Percentiles rank a stretch among this genome's conserved stretches.
Evolutionary conservation across 2,888 invertebrate genomes (phyloP).

Genomic region (Andricus quercusramuli): DNA sequence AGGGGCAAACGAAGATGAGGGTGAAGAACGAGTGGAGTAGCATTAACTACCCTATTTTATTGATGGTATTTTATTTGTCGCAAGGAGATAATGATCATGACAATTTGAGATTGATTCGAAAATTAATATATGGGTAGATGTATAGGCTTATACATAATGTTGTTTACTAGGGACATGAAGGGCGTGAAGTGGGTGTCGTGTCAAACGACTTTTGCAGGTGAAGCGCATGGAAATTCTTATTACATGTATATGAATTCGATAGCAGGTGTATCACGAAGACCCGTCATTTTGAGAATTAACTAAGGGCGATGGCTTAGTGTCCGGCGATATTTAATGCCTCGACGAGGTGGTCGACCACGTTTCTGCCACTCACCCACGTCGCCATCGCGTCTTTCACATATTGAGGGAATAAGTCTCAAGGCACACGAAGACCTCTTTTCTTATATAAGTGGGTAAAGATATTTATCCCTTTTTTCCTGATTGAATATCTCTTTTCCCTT

Average conservation of each 20-base stretch:
- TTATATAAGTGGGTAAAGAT: background rate
- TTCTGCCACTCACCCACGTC: constrained; percentile 57
- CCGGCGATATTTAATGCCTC: constrained; percentile 53
- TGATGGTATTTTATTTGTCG: too few relatives aligned
- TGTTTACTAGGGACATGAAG: background rate
- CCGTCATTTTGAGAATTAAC: constrained; percentile 59
- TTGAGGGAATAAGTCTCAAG: constrained; percentile 17
- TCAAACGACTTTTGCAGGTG: constrained; percentile 49
- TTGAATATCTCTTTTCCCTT: background rate
- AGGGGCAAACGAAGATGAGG: too few relatives aligned
- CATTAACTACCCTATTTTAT: too few relatives aligned
- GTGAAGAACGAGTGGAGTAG: too few relatives aligned
- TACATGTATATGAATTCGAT: constrained; percentile 53
- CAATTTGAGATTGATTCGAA: background rate
- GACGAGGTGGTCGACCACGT: constrained; percentile 55
- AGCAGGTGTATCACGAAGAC: constrained; percentile 56
- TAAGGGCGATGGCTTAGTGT: constrained; percentile 59
- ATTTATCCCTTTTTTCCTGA: background rate
- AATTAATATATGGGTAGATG: background rate
- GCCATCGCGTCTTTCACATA: constrained; percentile 36
- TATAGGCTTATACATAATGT: background rate
- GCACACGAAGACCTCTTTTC: background rate
- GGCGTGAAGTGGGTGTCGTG: constrained; percentile 49
- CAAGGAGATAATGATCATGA: background rate
- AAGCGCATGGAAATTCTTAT: constrained; percentile 49